These are phyloP conservation scores for Lucifuga dentata DNA, from an alignment of 2,113 vertebrate species.

Conservation along the genomic window DNA sequence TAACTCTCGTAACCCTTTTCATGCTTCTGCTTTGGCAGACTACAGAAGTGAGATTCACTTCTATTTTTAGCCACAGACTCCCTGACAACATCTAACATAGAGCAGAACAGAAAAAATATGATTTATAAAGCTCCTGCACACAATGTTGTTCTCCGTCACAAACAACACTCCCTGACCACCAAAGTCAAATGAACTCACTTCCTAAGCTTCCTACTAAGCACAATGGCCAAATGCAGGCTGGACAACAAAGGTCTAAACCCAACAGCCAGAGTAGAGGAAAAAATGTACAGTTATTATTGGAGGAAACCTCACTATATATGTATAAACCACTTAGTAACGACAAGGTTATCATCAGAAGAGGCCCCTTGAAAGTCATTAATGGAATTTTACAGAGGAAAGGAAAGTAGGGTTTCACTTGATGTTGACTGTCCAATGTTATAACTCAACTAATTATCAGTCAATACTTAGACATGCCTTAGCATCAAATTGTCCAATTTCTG, in stretches of 20 bases:
- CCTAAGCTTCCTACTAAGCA: constrained; percentile 76
- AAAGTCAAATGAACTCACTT: constrained; percentile 73
- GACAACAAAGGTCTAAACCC: constrained; percentile 42
- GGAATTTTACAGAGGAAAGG: background rate
- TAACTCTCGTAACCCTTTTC: constrained; percentile 38
- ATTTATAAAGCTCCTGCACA: constrained; percentile 2
- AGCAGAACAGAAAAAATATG: background rate
- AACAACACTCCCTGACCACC: constrained; percentile 42
- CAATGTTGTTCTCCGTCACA: constrained; percentile 47
- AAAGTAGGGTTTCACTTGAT: background rate
- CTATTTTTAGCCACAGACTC: constrained; percentile 57
- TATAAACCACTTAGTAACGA: background rate
- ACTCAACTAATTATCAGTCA: background rate
- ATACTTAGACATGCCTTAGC: too few relatives aligned
- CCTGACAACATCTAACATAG: constrained; percentile 5
- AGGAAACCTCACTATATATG: constrained; percentile 10
- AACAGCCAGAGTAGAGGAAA: constrained; percentile 5
- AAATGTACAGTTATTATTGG: constrained; percentile 22
- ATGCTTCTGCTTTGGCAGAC: constrained; percentile 38
- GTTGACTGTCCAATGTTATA: background rate
- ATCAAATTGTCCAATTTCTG: background rate
- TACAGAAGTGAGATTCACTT: constrained; percentile 46
- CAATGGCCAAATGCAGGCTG: constrained; percentile 62
- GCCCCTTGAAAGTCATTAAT: background rate
- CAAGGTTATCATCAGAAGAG: background rate